Evolutionary conservation across 2,888 invertebrate genomes (phyloP).

Genomic region (Philhelius pedissequus): DNA sequence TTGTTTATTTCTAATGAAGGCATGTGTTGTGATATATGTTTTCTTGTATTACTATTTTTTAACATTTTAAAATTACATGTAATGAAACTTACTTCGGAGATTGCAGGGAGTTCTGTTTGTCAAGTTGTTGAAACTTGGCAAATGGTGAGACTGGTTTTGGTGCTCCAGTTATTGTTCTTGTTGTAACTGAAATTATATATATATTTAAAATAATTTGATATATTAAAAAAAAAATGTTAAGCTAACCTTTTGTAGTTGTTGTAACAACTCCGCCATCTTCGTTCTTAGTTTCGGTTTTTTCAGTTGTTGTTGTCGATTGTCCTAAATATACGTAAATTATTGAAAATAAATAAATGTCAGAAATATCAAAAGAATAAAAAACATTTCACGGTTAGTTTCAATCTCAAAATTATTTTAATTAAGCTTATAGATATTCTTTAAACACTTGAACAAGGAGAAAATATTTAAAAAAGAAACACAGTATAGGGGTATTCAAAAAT

Average conservation of each 20-base stretch:
- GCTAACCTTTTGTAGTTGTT: conserved; percentile 82
- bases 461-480: conserved; percentile 26
- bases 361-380: background rate
- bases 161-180: conserved; percentile 81
- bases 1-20: conserved; percentile 39
- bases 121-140: conserved; percentile 94
- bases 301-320: conserved; percentile 74
- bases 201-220: too few relatives aligned
- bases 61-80: background rate
- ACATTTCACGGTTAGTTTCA: conserved; percentile 41
- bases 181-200: conserved; percentile 74
- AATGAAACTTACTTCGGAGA: conserved; percentile 89
- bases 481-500: conserved; percentile 12
- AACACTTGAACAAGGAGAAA: background rate
- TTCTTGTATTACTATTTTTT: background rate
- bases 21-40: conserved; percentile 37
- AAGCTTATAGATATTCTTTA: background rate
- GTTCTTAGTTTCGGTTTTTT: conserved; percentile 80
- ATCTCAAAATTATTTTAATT: conserved; percentile 44
- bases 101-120: conserved; percentile 90
- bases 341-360: conserved; percentile 13
- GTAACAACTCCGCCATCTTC: conserved; percentile 82
- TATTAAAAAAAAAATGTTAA: too few relatives aligned
- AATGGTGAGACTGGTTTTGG: conserved; percentile 90
- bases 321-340: conserved; percentile 34